Evolutionary conservation across 2,888 invertebrate genomes (phyloP).

Genomic region (Himalopsyche japonica): DNA sequence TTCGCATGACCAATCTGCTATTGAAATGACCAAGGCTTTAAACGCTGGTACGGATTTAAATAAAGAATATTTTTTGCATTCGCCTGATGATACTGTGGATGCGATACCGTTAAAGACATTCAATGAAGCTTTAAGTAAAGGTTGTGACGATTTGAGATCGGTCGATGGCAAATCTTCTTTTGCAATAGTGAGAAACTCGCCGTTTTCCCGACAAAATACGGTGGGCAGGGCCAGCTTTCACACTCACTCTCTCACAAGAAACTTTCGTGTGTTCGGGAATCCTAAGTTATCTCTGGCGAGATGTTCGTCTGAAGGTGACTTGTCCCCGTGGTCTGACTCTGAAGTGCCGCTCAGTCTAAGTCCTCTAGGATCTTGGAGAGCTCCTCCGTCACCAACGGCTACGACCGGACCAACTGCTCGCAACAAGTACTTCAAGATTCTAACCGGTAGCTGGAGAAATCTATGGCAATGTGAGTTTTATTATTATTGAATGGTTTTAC

Average conservation of each 20-base stretch:
- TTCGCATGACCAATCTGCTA: conserved; percentile 2
- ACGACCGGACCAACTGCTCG: conserved; percentile 49
- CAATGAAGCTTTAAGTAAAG: conserved; percentile 40
- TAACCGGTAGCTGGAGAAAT: conserved; percentile 81
- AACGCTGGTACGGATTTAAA: conserved; percentile 14
- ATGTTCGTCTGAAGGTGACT: conserved; percentile 74
- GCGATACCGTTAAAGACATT: conserved; percentile 55
- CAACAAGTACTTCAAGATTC: conserved; percentile 73
- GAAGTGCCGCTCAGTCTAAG: conserved; percentile 37
- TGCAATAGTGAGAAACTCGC: conserved; percentile 55
- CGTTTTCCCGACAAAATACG: conserved; percentile 47
- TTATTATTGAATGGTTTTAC: not conserved
- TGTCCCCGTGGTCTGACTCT: conserved; percentile 49
- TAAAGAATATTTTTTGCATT: conserved; percentile 37
- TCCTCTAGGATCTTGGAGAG: conserved; percentile 38
- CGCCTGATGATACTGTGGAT: conserved; percentile 48
- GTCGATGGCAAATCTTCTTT: conserved; percentile 49
- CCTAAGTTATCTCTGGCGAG: conserved; percentile 57
- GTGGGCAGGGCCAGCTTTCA: conserved; percentile 50
- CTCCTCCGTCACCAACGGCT: conserved; percentile 51
- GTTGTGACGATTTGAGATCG: conserved; percentile 42
- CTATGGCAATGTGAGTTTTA: conserved; percentile 72
- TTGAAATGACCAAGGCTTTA: conserved; percentile 42
- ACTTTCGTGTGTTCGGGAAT: conserved; percentile 44
- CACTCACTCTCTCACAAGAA: conserved; percentile 50